Base-by-base conservation (phyloP, 2,797 vertebrate genomes). In the Sebastiscus tertius region DNA sequence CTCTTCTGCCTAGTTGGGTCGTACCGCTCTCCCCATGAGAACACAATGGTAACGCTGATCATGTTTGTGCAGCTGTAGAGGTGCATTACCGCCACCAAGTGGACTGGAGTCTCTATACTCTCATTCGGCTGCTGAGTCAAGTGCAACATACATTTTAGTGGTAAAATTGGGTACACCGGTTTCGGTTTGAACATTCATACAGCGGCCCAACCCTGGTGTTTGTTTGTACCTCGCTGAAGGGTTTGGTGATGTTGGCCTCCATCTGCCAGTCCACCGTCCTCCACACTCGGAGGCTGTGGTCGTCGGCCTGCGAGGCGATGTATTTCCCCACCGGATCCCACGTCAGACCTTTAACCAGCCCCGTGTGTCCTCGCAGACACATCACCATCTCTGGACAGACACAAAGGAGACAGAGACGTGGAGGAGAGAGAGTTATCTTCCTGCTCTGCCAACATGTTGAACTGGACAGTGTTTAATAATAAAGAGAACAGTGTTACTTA, bases 311-410 rank as follows among this genome's bases (percentile, higher is more conserved):
- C 5, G 99, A 99, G 8, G 99, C 99, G 9, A 99, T 97, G 52
- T 99, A 99, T 63, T 99, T 99, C 24, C 99, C 99, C 65, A 99
- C 99, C 1, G 99, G 99, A 68, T 99, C 99, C 99, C 99, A 99
- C 6, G 99, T 99, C 78, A 99, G 95, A 14, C 99, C 99, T 84
- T 99, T 99, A 4, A 99, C 99, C 89, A 99, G 90, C 29, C 99
- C 98, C 0, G 99, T 99, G 94, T 99, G 99, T 8, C 98, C 99
- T 72, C 97, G 96, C 80, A 99, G 88, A 60, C 97, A 97, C 29
- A 96, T 97, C 79, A 99, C 96, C 85, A 99, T 99, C 94, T 99
- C 98, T 99, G 92, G 10, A 70, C 39, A 9, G 27, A 74, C 13
- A 56, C 10, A 29, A 6, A 4, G 4, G 60, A 14, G 12, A 74